Base-by-base conservation (phyloP, 2,797 vertebrate genomes). In the Falco rusticolus region DNA sequence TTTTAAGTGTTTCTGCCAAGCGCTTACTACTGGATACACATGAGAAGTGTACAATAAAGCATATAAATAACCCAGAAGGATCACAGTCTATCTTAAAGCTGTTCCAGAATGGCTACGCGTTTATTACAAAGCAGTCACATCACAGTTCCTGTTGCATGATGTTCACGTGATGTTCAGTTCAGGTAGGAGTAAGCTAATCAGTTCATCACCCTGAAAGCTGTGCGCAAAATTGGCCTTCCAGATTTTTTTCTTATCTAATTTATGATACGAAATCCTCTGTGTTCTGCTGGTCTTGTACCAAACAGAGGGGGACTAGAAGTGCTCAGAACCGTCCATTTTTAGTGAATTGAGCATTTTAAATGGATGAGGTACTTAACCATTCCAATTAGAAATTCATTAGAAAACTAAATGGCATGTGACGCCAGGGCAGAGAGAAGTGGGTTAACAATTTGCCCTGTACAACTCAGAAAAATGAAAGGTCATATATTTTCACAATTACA, bases 401-500 rank as follows among this genome's bases (percentile, higher is more conserved):
- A 37, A 57, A 53, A 65, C 28, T 24, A 94, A 95, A 53, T 34
- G 85, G 90, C 91, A 84, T 65, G 22, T 87, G 50, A 47, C 89
- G 81, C 50, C 82, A 87, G 93, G 91, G 66, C 72, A 90, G 89
- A 66, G 85, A 87, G 65, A 94, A 57, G 71, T 80, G 80, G 85
- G 81, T 92, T 45, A 74, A 77, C 71, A 80, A 81, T 80, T 93
- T 95, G 68, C 92, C 84, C 83, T 63, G 60, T 57, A 85, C 79
- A 64, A 81, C n/a, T 61, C 77, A 84, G 70, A 74, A 89, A 63
- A 94, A 53, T 5, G 75, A 69, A 60, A 76, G 50, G 50, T 24
- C 11, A 1, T 50, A 2, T 25, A 45, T 86, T 45, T 63, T 75
- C 33, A 16, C 64, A 59, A 34, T 26, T 4, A 11, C 31, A 28